Base-by-base conservation (phyloP, 2,888 invertebrate species). In the Tetragonula carbonaria region DNA sequence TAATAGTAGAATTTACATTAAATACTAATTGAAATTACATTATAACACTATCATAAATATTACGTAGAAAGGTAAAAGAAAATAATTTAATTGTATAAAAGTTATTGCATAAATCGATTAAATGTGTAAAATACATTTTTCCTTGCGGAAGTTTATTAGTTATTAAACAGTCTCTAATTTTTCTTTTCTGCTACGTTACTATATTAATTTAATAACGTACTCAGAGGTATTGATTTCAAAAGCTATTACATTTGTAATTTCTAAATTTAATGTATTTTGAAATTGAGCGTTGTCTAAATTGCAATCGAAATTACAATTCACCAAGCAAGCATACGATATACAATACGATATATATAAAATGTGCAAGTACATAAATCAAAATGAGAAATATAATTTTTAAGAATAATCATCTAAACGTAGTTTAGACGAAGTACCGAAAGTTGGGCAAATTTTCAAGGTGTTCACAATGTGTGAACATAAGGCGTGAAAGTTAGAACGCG, bases 101-200 rank as follows among this genome's bases (percentile, higher is more conserved):
- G 45, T 45, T 45, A 63, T 21, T 63, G n/a, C 50, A 57, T 14
- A 82, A 53, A 71, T 51, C 13, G 18, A 63, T 23, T 45, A 18
- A 63, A 21, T 51, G n/a, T 33, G 45, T 57, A 16, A 73, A 72
- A 73, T 81, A 63, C 68, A 72, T 63, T 16, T 16, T 21, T 51
- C 1, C 51, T 57, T 28, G 57, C n/a, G 14, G n/a, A 81, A 65
- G 23, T 51, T 38, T 18, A 73, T 79, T 72, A 70, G 3, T 33
- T 18, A 33, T 33, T 70, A 4, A 18, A 68, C 8, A 28, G 45
- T 21, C 33, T 71, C n/a, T 21, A n/a, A 62, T 28, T 55, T 55
- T 4, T 55, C 4, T 21, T 57, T 71, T 11, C 38, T n/a, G 21
- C 18, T 70, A 21, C 13, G 33, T 53, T 71, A 21, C 2, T 16